phyloP scores from a whole-genome alignment of 2,888 invertebrate genomes.

The Eupithecia vulgata region DNA sequence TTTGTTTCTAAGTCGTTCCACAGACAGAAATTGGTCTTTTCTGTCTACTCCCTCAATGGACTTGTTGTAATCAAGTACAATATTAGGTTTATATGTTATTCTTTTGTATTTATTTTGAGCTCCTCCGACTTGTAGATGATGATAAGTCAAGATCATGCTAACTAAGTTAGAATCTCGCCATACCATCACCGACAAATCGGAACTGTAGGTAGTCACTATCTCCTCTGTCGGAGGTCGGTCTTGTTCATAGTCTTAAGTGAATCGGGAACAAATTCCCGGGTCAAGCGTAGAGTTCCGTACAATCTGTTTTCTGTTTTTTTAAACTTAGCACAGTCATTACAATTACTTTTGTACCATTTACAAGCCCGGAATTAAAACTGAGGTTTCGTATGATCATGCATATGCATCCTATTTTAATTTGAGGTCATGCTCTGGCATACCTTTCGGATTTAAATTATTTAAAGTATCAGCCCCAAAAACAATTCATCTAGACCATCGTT shows the following conservation, averaged over 20 bases:
- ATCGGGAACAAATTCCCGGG: constrained; percentile 9
- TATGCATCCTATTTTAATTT: no score
- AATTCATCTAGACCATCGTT: no score
- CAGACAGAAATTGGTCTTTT: not conserved
- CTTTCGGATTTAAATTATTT: no score
- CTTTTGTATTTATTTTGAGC: not conserved
- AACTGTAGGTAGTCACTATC: not conserved
- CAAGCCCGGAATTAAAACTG: no score
- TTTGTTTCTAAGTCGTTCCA: not conserved
- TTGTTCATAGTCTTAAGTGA: constrained; percentile 10
- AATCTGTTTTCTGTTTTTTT: not conserved
- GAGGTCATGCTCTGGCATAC: no score
- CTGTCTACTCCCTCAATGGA: not conserved
- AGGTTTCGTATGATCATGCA: no score
- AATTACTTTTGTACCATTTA: no score
- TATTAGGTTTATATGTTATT: not conserved
- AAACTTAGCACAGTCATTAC: no score
- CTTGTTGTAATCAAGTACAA: not conserved
- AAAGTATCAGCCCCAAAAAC: no score
- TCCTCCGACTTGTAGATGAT: not conserved
- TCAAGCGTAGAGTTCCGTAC: constrained; percentile 1
- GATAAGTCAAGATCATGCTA: constrained; percentile 20
- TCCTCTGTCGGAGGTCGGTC: constrained; percentile 13
- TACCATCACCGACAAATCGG: constrained; percentile 16
- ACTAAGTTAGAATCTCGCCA: constrained; percentile 21